A percentile compares a stretch with the other conserved stretches of the same genome.
These are phyloP conservation scores for Arvicanthis niloticus DNA, from an alignment of 2,113 vertebrate genomes.

Conservation along the genomic window DNA sequence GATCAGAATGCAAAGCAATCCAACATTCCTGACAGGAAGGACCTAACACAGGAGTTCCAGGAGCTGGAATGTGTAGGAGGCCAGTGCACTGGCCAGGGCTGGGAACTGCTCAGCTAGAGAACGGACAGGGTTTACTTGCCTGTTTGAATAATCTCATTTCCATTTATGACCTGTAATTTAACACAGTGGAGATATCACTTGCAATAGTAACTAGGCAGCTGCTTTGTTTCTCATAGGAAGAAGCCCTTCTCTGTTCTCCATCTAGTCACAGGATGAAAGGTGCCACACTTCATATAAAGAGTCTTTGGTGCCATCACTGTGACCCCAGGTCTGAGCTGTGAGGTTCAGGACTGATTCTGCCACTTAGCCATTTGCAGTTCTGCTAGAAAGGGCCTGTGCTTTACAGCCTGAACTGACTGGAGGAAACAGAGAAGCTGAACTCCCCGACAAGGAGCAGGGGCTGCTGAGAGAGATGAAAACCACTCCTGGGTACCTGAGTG, in stretches of 20 bases:
- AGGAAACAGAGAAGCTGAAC: background rate
- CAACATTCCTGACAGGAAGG: background rate
- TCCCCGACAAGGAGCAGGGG: background rate
- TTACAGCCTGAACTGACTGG: background rate
- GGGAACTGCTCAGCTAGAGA: conserved; percentile 88
- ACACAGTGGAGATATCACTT: conserved; percentile 92
- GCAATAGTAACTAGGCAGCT: conserved; percentile 83
- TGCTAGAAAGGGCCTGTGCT: background rate
- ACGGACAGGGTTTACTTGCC: conserved; percentile 94
- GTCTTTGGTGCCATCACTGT: background rate
- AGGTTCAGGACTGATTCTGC: background rate
- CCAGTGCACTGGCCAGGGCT: conserved; percentile 86
- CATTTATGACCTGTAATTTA: conserved; percentile 98
- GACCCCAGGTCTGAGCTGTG: background rate
- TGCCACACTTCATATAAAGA: background rate
- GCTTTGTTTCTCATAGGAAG: conserved; percentile 77
- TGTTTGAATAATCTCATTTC: conserved; percentile 94
- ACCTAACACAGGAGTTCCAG: conserved; percentile 74
- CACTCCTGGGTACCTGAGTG: background rate
- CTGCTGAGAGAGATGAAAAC: background rate
- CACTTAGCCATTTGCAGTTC: background rate
- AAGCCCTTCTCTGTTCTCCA: conserved; percentile 62
- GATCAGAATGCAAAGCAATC: background rate
- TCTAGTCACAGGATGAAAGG: background rate
- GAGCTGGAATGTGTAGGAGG: conserved; percentile 92